Conservation (phyloP, 2,888 invertebrate species). For the Ormyrus pomaceus region DNA sequence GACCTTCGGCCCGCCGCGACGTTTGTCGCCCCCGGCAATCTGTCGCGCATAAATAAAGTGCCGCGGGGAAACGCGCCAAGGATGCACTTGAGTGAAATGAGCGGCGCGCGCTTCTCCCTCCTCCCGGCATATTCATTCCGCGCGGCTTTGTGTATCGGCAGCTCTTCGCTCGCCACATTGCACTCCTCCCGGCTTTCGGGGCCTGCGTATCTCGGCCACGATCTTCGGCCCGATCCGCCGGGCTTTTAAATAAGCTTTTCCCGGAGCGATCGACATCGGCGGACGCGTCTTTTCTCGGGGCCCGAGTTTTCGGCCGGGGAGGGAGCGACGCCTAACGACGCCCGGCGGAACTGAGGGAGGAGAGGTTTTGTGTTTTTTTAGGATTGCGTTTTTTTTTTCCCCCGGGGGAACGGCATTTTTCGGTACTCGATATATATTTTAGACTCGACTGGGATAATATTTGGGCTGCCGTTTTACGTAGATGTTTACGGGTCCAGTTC, state of each 20-base stretch:
- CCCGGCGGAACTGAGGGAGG: conserved; percentile 11
- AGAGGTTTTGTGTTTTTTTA: conserved; percentile 44
- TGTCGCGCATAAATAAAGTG: conserved; percentile 51
- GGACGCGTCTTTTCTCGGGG: not conserved
- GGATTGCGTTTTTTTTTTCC: conserved; percentile 27
- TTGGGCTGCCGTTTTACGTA: conserved; percentile 14
- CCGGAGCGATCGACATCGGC: conserved; percentile 22
- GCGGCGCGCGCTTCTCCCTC: not conserved
- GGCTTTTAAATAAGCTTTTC: conserved; percentile 54
- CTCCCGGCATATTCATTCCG: conserved; percentile 28
- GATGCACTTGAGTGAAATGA: conserved; percentile 32
- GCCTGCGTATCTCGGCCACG: conserved; percentile 45
- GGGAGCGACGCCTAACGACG: not conserved
- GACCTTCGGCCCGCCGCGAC: conserved; percentile 33
- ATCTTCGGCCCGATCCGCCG: conserved; percentile 52
- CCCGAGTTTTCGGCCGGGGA: conserved; percentile 20
- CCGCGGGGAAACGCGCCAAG: conserved; percentile 32
- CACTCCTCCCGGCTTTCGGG: conserved; percentile 28
- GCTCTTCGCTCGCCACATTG: conserved; percentile 41
- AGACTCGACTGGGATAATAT: conserved; percentile 48
- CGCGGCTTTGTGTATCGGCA: conserved; percentile 1
- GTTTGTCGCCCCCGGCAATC: conserved; percentile 51
- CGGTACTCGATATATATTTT: conserved; percentile 20
- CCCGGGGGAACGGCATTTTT: too few relatives aligned
- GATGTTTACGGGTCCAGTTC: not conserved